Base-by-base conservation (phyloP, 2,113 vertebrate genomes). In the Etheostoma spectabile region DNA sequence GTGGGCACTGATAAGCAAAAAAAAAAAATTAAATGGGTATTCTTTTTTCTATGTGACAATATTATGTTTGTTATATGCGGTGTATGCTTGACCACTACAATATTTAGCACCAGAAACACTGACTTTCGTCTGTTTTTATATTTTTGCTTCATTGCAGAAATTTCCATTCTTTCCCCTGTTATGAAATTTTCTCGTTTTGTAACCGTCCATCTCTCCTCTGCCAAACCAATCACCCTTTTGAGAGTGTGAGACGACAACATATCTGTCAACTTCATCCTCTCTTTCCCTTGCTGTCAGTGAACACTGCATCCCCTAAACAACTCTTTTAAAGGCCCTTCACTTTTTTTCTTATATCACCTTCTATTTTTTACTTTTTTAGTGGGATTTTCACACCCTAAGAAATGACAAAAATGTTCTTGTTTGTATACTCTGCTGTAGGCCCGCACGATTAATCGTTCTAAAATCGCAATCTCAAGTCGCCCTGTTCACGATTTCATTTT, bases 171-270 rank as follows among this genome's bases (percentile, higher is more conserved):
- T 59, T n/a, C 8, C 19, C 8, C 2, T 63, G 61, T 77, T 73
- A 61, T 73, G 78, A 38, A 48, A 38, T 70, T 77, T 70, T 74
- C 52, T 63, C 12, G 1, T 80, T 85, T 82, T 85, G 64, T 86
- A 60, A 86, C 33, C 0, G 16, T 80, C 52, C 62, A 80, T 69
- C 82, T 79, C 21, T 80, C 74, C 67, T 80, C 24, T 88, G 80
- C 81, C 80, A 87, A 88, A 90, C 85, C 90, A 92, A 88, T 92
- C 92, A 93, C 80, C 83, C 64, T 72, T 92, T 91, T 89, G 68
- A 84, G 86, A 66, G 68, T 88, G 78, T 83, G 68, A 59, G 74
- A 78, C 80, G 81, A 87, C 65, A 56, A 87, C 88, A 85, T 87
- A 89, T 92, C 89, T 93, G 90, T 93, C 91, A 86, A 67, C 86